These are phyloP conservation scores for Leucopsar rothschildi DNA, from an alignment of 2,113 vertebrate genomes.

Conservation along the genomic window DNA sequence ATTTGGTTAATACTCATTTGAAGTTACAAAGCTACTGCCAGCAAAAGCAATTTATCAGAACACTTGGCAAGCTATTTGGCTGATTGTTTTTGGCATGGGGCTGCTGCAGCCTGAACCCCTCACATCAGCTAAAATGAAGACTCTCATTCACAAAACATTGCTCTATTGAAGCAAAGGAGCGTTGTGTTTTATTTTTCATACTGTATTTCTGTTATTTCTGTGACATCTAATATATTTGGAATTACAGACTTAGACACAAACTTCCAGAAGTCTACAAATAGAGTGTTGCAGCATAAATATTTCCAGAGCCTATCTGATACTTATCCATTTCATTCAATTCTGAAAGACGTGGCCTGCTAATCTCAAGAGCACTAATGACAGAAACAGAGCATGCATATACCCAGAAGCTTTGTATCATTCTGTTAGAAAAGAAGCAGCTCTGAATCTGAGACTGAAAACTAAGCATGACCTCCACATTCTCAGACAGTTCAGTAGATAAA, in stretches of 20 bases:
- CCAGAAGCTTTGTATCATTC: neutral
- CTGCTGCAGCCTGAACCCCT: neutral
- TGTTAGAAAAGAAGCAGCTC: neutral
- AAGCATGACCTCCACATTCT: neutral
- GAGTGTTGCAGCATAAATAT: neutral
- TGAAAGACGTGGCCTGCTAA: neutral
- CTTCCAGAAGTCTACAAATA: neutral
- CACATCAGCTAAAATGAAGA: neutral
- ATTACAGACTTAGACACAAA: neutral
- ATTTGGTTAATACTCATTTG: conserved; percentile 40
- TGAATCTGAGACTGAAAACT: neutral
- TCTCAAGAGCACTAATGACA: neutral
- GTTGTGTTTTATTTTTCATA: neutral
- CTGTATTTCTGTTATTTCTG: neutral
- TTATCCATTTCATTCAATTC: neutral
- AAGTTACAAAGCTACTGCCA: conserved; percentile 38
- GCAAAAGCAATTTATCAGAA: conserved; percentile 46
- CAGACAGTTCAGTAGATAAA: neutral
- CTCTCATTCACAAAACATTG: neutral
- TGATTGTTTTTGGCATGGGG: conserved; percentile 6
- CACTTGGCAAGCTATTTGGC: neutral
- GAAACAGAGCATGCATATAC: neutral
- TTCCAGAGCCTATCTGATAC: neutral
- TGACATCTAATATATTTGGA: neutral
- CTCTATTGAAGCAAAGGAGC: neutral